Conservation (phyloP, 2,113 vertebrate species). For the Struthio camelus region DNA sequence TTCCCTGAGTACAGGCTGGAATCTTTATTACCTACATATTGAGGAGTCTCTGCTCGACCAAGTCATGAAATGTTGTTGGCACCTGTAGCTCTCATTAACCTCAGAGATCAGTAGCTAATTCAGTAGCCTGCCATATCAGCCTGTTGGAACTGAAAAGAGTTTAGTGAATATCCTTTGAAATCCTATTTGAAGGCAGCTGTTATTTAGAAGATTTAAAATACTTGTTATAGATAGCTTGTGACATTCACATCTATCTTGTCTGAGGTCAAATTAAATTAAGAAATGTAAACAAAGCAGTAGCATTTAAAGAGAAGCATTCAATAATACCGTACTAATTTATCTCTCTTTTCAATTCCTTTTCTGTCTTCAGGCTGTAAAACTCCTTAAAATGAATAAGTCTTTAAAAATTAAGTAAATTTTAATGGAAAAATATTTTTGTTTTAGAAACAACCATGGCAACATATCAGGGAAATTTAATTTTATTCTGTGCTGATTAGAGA, state of each 20-base stretch:
- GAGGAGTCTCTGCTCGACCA: neutral
- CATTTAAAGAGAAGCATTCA: neutral
- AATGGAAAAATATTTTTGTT: neutral
- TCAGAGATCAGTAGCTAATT: neutral
- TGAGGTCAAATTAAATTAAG: conserved; percentile 21
- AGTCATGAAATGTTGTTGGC: neutral
- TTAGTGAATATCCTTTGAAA: neutral
- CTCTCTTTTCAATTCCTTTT: neutral
- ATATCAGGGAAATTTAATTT: neutral
- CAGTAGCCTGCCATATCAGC: neutral
- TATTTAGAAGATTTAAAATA: conserved; percentile 18
- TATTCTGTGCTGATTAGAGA: neutral
- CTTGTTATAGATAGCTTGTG: conserved; percentile 13
- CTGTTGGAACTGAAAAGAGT: neutral
- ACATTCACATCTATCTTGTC: neutral
- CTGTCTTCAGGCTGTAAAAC: neutral
- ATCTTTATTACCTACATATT: neutral
- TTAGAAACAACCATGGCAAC: neutral
- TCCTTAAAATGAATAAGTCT: neutral
- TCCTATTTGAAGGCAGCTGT: neutral
- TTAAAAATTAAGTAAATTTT: neutral
- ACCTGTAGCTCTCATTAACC: neutral
- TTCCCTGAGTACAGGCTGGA: neutral
- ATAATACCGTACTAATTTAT: neutral
- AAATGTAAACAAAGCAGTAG: neutral